These are phyloP conservation scores for Campoplex nolae DNA, from an alignment of 2,888 invertebrate species.

Conservation along the genomic window DNA sequence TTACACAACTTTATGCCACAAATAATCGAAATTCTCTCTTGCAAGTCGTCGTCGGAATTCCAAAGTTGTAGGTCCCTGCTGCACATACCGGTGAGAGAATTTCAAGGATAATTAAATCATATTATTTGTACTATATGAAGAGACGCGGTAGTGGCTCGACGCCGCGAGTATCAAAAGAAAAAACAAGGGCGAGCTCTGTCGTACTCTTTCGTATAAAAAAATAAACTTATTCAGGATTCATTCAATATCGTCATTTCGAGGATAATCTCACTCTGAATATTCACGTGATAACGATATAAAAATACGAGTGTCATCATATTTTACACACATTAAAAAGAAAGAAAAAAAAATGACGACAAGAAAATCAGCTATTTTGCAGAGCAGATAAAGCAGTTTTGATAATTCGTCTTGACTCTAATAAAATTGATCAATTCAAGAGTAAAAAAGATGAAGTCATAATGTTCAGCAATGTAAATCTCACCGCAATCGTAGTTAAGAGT, in stretches of 20 bases:
- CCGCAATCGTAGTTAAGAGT: conserved; percentile 88
- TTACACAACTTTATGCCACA: conserved; percentile 15
- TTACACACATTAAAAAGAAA: too few relatives aligned
- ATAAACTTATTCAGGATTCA: neutral
- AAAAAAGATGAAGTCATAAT: conserved; percentile 4
- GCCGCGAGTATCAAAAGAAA: too few relatives aligned
- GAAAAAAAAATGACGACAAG: neutral
- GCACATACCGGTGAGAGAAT: neutral
- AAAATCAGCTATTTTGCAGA: neutral
- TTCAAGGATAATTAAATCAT: neutral
- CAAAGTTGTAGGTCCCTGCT: neutral
- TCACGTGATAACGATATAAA: too few relatives aligned
- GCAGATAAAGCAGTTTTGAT: too few relatives aligned
- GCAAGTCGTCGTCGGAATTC: conserved; percentile 6
- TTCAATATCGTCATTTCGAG: too few relatives aligned
- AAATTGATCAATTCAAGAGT: neutral
- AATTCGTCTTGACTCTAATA: neutral
- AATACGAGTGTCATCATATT: too few relatives aligned
- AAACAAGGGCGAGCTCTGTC: too few relatives aligned
- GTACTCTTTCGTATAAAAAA: too few relatives aligned
- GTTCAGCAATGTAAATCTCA: conserved; percentile 82
- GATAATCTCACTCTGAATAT: neutral
- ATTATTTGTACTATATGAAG: neutral
- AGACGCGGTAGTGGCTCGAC: too few relatives aligned
- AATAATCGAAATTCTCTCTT: conserved; percentile 22